These are phyloP conservation scores for Ceratotherium simum DNA, from an alignment of 2,113 vertebrate genomes.

Conservation along the genomic window DNA sequence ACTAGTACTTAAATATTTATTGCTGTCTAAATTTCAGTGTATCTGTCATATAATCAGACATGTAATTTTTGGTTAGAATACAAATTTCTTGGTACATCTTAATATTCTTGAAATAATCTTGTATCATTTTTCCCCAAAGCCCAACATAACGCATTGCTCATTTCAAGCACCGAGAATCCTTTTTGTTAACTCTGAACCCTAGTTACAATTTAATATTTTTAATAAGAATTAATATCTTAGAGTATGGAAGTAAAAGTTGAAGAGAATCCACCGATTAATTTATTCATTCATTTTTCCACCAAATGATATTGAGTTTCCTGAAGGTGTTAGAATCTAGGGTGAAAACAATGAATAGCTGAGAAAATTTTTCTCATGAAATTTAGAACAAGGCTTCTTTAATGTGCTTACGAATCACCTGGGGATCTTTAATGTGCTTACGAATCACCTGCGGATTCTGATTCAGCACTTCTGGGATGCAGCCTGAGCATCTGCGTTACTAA, in stretches of 20 bases:
- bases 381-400: not conserved
- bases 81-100: not conserved
- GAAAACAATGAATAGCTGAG: not conserved
- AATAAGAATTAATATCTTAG: not conserved
- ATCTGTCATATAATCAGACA: not conserved
- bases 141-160: not conserved
- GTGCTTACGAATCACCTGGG: not conserved
- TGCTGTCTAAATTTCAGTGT: constrained; percentile 14
- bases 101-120: not conserved
- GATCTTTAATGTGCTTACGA: not conserved
- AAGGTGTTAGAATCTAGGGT: not conserved
- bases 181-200: not conserved
- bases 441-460: not conserved
- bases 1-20: not conserved
- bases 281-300: not conserved
- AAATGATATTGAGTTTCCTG: not conserved
- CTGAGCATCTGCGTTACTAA: not conserved
- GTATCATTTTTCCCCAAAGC: not conserved
- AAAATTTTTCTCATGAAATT: constrained; percentile 22
- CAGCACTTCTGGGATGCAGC: not conserved
- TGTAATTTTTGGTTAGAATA: not conserved
- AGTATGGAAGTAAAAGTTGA: not conserved
- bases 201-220: not conserved
- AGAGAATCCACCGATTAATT: not conserved
- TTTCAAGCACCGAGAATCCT: not conserved